These are phyloP conservation scores for Pagetopsis macropterus DNA, from an alignment of 2,797 vertebrate genomes.

Conservation along the genomic window DNA sequence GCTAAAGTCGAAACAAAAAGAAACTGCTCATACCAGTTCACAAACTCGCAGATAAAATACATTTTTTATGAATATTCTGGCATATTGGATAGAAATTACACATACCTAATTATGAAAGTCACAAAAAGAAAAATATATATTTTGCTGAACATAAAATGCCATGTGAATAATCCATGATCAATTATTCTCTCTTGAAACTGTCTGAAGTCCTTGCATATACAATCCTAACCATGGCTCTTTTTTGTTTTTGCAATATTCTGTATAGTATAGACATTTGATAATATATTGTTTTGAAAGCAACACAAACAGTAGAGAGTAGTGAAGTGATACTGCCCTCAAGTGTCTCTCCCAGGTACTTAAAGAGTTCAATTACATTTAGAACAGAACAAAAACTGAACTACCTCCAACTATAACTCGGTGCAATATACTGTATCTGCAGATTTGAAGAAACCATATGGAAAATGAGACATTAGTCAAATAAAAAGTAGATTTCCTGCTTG, in stretches of 20 bases:
- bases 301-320: constrained; percentile 1
- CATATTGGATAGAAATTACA: constrained; percentile 29
- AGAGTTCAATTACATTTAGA: background rate
- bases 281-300: background rate
- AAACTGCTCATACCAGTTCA: constrained; percentile 44
- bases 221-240: constrained; percentile 11
- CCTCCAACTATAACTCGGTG: background rate
- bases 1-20: background rate
- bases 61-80: constrained; percentile 8
- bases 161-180: background rate
- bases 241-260: background rate
- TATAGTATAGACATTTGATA: background rate
- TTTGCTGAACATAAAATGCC: constrained; percentile 29
- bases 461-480: background rate
- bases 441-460: background rate
- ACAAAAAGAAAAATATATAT: constrained; percentile 8
- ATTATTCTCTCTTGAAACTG: background rate
- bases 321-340: constrained; percentile 68
- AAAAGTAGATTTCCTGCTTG: background rate
- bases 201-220: background rate
- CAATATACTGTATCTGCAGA: background rate
- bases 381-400: background rate
- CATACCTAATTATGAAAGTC: constrained; percentile 1
- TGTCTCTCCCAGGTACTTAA: constrained; percentile 51
- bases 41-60: constrained; percentile 40